Percentiles rank a stretch among this genome's conserved stretches.
These are phyloP conservation scores for Hirundo rustica DNA, from an alignment of 2,797 vertebrate genomes.

Conservation along the genomic window DNA sequence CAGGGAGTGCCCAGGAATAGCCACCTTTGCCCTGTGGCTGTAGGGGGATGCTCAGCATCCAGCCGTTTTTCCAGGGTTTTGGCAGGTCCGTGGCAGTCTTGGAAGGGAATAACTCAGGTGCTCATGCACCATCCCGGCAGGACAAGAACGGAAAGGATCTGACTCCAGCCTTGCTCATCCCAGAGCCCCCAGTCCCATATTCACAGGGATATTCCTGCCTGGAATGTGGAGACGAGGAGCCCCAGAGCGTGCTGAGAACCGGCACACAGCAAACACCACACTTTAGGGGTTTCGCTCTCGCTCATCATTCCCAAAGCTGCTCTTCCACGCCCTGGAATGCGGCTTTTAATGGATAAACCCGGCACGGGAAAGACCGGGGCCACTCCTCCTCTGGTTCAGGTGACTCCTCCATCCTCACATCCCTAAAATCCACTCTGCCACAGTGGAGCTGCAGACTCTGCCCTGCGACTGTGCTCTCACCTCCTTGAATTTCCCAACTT, in stretches of 20 bases:
- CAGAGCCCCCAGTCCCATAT: accelerated
- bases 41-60: background rate
- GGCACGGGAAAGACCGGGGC: background rate
- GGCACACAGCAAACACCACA: too few relatives aligned
- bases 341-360: background rate
- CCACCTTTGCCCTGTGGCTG: background rate
- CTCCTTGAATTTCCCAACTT: background rate
- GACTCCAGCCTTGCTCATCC: background rate
- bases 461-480: background rate
- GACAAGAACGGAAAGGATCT: background rate
- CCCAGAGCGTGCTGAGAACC: background rate
- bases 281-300: background rate
- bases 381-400: background rate
- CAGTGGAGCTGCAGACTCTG: background rate
- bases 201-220: background rate
- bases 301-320: background rate
- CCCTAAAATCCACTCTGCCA: background rate
- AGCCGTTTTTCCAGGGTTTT: background rate
- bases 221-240: background rate
- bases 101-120: background rate
- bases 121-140: accelerated
- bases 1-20: background rate
- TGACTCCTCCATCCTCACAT: background rate
- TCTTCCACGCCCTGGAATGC: accelerated
- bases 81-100: background rate